phyloP scores from a whole-genome alignment of 2,888 invertebrate genomes.

The Trichacis sp. region DNA sequence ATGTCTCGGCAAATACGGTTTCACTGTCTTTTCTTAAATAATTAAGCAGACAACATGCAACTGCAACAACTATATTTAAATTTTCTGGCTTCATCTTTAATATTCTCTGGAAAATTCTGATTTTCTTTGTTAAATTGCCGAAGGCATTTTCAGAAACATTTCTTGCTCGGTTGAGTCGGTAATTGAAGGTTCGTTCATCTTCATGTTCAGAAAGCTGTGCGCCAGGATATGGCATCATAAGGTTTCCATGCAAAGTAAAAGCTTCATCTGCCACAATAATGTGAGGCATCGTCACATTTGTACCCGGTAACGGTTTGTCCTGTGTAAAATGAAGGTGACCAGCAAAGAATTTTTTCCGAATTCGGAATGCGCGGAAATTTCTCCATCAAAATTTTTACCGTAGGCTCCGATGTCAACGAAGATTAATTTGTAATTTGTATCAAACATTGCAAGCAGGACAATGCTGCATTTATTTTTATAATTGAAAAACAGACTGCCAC shows the following conservation, averaged over 20 bases:
- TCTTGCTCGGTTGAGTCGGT: slow-evolving; percentile 38
- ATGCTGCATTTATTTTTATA: too few species aligned
- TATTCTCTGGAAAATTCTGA: neutral
- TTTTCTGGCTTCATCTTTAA: neutral
- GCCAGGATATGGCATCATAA: slow-evolving; percentile 42
- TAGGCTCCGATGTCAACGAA: too few species aligned
- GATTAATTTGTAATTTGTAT: too few species aligned
- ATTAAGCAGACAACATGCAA: neutral
- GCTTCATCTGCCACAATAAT: slow-evolving; percentile 36
- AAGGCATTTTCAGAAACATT: slow-evolving; percentile 43
- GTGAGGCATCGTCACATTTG: slow-evolving; percentile 14
- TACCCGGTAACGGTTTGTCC: too few species aligned
- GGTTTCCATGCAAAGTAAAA: slow-evolving; percentile 26
- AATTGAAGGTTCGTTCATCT: slow-evolving; percentile 27
- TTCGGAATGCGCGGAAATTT: too few species aligned
- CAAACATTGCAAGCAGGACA: too few species aligned
- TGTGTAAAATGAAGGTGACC: too few species aligned
- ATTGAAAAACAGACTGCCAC: too few species aligned
- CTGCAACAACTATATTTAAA: neutral
- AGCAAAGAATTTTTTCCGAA: too few species aligned
- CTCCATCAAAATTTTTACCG: slow-evolving; percentile 8
- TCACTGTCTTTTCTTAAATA: neutral
- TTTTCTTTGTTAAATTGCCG: slow-evolving; percentile 30
- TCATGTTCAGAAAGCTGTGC: slow-evolving; percentile 8
- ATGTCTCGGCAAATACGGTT: too few species aligned